Conservation (phyloP, 2,888 invertebrate species). For the Drosophila setosimentum region DNA sequence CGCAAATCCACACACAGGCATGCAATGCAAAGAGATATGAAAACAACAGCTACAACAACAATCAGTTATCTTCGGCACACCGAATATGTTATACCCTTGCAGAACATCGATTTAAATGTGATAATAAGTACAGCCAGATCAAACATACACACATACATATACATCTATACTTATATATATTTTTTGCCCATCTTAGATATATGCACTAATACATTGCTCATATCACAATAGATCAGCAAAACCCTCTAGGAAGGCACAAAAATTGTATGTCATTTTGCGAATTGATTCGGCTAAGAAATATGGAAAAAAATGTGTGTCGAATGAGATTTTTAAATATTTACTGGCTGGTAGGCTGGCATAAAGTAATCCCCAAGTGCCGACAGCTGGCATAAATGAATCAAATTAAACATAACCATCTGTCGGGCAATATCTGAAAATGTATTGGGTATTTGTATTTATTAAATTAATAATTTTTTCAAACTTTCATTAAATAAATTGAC, state of each 20-base stretch:
- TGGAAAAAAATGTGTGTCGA: constrained; percentile 8
- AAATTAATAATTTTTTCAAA: constrained; percentile 2
- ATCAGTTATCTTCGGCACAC: not conserved
- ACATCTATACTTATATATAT: not conserved
- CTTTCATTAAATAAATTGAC: constrained; percentile 1
- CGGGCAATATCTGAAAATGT: constrained; percentile 10
- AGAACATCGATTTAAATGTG: not conserved
- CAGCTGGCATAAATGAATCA: constrained; percentile 13
- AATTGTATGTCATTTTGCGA: constrained; percentile 53
- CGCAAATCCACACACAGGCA: constrained; percentile 10
- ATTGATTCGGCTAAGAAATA: constrained; percentile 17
- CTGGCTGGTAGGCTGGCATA: constrained; percentile 5
- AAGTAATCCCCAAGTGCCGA: constrained; percentile 6
- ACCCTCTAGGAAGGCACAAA: constrained; percentile 11
- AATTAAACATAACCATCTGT: constrained; percentile 1
- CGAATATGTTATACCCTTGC: not conserved
- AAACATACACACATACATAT: not conserved
- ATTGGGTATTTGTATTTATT: constrained; percentile 5
- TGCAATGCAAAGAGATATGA: not conserved
- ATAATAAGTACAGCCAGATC: not conserved
- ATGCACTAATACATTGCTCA: not conserved
- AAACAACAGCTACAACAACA: constrained; percentile 16
- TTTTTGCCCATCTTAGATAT: not conserved
- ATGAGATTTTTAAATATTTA: constrained; percentile 32
- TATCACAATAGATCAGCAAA: too few relatives aligned